Evolutionary conservation across 2,113 vertebrate genomes (phyloP).

Genomic region (rabbit (Oryctolagus cuniculus)): DNA sequence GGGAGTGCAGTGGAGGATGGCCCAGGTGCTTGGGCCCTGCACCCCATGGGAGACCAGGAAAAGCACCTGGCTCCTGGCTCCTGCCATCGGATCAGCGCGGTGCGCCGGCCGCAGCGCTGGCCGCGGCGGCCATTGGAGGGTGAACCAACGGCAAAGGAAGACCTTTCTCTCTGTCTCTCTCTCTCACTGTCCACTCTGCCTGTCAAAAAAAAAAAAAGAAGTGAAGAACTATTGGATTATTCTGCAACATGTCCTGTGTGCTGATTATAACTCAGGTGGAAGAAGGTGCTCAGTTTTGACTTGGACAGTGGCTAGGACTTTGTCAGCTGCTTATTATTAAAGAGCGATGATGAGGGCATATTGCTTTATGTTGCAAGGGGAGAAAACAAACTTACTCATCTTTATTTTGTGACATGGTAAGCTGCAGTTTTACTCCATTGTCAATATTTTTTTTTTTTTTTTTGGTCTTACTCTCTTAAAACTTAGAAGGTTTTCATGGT

Average conservation of each 20-base stretch:
- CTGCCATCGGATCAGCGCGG: too few relatives aligned
- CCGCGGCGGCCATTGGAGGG: too few relatives aligned
- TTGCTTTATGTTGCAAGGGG: background rate
- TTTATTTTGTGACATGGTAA: background rate
- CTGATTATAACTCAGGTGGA: background rate
- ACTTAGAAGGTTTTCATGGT: background rate
- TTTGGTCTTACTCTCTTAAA: background rate
- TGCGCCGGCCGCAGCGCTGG: too few relatives aligned
- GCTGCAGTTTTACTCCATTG: background rate
- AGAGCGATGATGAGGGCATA: background rate
- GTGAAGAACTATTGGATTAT: background rate
- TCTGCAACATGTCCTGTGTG: background rate
- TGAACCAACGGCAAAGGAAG: too few relatives aligned
- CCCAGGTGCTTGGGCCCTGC: too few relatives aligned
- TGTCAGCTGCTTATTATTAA: background rate
- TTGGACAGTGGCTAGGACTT: background rate
- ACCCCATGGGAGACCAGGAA: too few relatives aligned
- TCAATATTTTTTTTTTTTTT: slow-evolving; percentile 45
- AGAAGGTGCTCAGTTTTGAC: background rate
- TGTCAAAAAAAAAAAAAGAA: too few relatives aligned
- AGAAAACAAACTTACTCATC: background rate
- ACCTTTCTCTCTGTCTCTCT: too few relatives aligned
- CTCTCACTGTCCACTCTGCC: too few relatives aligned
- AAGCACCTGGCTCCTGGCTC: too few relatives aligned
- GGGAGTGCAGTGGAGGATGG: too few relatives aligned